These are phyloP conservation scores for Eudyptes chrysolophus DNA, from an alignment of 2,113 vertebrate genomes.

Conservation along the genomic window DNA sequence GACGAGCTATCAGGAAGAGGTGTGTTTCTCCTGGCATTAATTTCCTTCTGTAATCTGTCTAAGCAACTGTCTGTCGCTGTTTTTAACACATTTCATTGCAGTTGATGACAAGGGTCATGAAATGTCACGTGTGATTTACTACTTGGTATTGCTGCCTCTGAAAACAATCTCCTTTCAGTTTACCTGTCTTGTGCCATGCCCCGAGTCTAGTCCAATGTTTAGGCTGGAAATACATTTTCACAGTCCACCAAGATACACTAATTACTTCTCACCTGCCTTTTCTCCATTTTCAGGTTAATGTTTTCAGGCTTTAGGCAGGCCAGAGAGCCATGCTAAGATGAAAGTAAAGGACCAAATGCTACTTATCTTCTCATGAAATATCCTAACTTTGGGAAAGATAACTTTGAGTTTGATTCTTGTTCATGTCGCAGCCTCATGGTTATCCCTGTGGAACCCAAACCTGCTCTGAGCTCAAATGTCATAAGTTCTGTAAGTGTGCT, in stretches of 20 bases:
- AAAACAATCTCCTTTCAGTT: not conserved
- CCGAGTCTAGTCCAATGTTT: not conserved
- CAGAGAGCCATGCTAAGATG: not conserved
- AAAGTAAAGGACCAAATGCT: not conserved
- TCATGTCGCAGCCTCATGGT: not conserved
- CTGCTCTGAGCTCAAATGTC: not conserved
- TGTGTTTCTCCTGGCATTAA: conserved; percentile 23
- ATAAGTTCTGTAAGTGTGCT: not conserved
- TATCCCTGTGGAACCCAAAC: not conserved
- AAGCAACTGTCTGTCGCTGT: not conserved
- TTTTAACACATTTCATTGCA: not conserved
- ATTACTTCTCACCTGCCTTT: not conserved
- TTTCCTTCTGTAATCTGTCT: not conserved
- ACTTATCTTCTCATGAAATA: not conserved
- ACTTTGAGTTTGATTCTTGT: not conserved
- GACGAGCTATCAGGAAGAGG: conserved; percentile 94
- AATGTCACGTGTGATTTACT: not conserved
- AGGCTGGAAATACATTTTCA: not conserved
- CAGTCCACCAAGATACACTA: not conserved
- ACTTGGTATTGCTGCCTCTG: not conserved
- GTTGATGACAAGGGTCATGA: not conserved
- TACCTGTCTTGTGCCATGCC: not conserved
- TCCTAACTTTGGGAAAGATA: not conserved
- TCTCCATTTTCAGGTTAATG: not conserved
- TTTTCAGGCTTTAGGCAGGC: not conserved